Base-by-base conservation (phyloP, 1,140 invertebrate species). In the Acromyrmex heyeri region DNA sequence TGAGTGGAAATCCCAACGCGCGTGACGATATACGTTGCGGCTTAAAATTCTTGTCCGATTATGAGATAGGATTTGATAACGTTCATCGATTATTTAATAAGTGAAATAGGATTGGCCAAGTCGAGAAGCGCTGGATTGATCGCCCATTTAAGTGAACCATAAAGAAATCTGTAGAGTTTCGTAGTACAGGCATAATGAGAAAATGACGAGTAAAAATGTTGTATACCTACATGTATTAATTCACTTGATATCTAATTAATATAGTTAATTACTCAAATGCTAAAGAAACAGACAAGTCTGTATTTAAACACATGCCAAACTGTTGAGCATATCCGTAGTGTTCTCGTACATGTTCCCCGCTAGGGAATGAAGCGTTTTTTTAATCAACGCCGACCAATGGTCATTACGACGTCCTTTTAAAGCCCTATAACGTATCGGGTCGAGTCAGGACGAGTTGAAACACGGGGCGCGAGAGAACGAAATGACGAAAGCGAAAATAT, bases 391-490 rank as follows among this genome's bases (percentile, higher is more conserved):
- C 86, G 83, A 78, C 86, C 89, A 87, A 69, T 86, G 86, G 91
- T 94, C 91, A 94, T 94, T 93, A 93, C 88, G 92, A 92, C 87
- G 90, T 91, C 92, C 91, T 91, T 94, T 94, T 93, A 93, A 91
- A 92, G 88, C 87, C 87, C 90, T 88, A 92, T 94, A 94, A 93
- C 89, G 88, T 90, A 61, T 50, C 38, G n/a, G 72, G 38, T 44
- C 38, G 38, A 27, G 34, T 87, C 65, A 53, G 44, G 62, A 38
- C 61, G 85, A 70, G 67, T 44, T 57, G 87, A 78, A 59, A 16
- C 69, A 53, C 38, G 76, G 27, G 73, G 88, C 0, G 24, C 53
- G 67, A 64, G 61, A 34, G 67, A 57, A 85, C 82, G 77, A 81
- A 76, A 87, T 77, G 72, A n/a, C 64, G 86, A 76, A 61, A 82